Conservation (phyloP, 1,140 invertebrate genomes). For the Camponotus vicinus region DNA sequence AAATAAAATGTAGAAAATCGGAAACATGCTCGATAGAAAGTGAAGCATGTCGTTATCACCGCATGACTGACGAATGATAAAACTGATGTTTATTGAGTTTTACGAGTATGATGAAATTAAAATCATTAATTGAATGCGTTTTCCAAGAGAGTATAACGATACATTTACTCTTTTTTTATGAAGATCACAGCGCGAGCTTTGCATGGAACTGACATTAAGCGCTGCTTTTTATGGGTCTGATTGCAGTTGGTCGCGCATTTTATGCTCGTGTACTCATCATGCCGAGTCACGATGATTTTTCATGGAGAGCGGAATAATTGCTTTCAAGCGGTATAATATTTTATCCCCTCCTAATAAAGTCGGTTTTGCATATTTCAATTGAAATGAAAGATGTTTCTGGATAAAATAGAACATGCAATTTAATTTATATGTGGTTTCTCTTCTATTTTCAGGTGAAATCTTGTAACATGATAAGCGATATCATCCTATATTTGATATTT, state of each 20-base stretch:
- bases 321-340: constrained; percentile 1
- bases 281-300: constrained; percentile 32
- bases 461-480: background rate
- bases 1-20: background rate
- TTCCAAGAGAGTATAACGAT: constrained; percentile 15
- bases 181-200: constrained; percentile 4
- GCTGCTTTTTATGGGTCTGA: constrained; percentile 24
- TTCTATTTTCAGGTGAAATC: background rate
- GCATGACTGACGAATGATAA: constrained; percentile 36
- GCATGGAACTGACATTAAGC: constrained; percentile 58
- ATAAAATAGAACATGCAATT: background rate
- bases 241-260: constrained; percentile 28
- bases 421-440: too few species aligned
- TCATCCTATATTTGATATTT: background rate
- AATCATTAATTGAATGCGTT: constrained; percentile 40
- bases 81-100: constrained; percentile 32
- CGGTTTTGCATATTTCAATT: background rate
- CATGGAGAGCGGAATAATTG: constrained; percentile 18
- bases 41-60: constrained; percentile 4
- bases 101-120: constrained; percentile 36
- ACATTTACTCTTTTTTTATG: constrained; percentile 21
- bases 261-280: constrained; percentile 23
- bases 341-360: background rate
- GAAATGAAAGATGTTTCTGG: background rate
- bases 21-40: background rate